A percentile compares a stretch with the other conserved stretches of the same genome.
phyloP scores from a whole-genome alignment of 1,140 invertebrate genomes.

The Episyrphus balteatus region DNA sequence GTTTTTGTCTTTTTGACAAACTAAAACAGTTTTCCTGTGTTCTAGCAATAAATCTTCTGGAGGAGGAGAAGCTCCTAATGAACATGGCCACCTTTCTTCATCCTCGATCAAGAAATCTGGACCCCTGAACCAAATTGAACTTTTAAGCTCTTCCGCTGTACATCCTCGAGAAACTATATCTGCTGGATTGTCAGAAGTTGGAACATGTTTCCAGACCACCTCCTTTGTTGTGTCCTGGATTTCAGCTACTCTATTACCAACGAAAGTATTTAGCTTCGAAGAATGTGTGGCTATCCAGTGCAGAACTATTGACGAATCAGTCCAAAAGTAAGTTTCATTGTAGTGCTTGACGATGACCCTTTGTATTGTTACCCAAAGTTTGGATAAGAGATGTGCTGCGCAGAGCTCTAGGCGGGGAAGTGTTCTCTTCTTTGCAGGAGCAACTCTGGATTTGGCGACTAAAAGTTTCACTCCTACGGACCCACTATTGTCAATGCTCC shows the following conservation, averaged over 20 bases:
- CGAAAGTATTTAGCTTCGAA: conserved; percentile 12
- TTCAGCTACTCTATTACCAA: conserved; percentile 14
- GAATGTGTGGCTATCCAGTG: conserved; percentile 4
- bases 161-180: no score
- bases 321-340: neutral
- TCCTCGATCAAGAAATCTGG: no score
- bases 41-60: no score
- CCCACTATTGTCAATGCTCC: neutral
- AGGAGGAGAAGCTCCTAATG: no score
- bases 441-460: conserved; percentile 1
- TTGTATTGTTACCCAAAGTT: no score
- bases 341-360: no score
- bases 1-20: conserved; percentile 6
- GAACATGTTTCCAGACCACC: conserved; percentile 19
- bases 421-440: neutral
- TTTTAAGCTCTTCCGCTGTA: no score
- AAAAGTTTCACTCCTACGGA: neutral
- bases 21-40: no score
- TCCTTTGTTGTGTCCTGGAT: conserved; percentile 12
- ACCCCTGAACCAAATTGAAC: no score
- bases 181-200: no score
- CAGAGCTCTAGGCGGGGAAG: no score
- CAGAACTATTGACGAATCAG: neutral
- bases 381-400: no score
- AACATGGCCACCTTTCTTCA: conserved; percentile 11